These are phyloP conservation scores for Chaetogeoica ovagalla DNA, from an alignment of 2,888 invertebrate species.

Conservation along the genomic window DNA sequence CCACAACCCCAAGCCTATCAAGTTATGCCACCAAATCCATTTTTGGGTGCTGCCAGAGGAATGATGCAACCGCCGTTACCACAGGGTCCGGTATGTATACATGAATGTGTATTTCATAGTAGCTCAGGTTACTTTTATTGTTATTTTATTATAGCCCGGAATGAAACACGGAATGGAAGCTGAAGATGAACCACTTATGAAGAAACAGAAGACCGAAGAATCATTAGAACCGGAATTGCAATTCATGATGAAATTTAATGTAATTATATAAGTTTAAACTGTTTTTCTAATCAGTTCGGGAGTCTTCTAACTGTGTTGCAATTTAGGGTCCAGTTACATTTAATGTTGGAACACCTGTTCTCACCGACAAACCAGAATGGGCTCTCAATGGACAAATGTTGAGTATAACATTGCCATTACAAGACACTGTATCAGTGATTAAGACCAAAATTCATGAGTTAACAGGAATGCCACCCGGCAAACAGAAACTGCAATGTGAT, in stretches of 20 bases:
- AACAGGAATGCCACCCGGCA: conserved; percentile 92
- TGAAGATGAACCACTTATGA: conserved; percentile 84
- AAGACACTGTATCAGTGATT: conserved; percentile 79
- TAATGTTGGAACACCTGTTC: conserved; percentile 79
- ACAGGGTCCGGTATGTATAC: conserved; percentile 38
- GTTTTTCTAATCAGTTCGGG: neutral
- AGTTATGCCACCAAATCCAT: conserved; percentile 54
- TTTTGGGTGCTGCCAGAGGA: conserved; percentile 50
- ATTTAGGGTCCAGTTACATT: conserved; percentile 75
- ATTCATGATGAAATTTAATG: conserved; percentile 66
- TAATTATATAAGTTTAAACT: neutral
- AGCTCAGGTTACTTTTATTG: neutral
- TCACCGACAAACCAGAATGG: conserved; percentile 92
- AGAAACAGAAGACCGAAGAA: conserved; percentile 90
- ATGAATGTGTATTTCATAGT: conserved; percentile 36
- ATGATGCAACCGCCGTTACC: conserved; percentile 48
- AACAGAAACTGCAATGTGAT: conserved; percentile 95
- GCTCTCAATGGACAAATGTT: conserved; percentile 88
- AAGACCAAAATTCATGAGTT: conserved; percentile 85
- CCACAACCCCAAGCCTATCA: conserved; percentile 51
- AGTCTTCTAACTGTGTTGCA: conserved; percentile 57
- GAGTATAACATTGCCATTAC: conserved; percentile 74
- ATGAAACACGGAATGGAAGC: conserved; percentile 55
- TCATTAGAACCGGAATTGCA: conserved; percentile 86
- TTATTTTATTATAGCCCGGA: conserved; percentile 53